Base-by-base conservation (phyloP, 2,888 invertebrate species). In the Macrophya annulata region DNA sequence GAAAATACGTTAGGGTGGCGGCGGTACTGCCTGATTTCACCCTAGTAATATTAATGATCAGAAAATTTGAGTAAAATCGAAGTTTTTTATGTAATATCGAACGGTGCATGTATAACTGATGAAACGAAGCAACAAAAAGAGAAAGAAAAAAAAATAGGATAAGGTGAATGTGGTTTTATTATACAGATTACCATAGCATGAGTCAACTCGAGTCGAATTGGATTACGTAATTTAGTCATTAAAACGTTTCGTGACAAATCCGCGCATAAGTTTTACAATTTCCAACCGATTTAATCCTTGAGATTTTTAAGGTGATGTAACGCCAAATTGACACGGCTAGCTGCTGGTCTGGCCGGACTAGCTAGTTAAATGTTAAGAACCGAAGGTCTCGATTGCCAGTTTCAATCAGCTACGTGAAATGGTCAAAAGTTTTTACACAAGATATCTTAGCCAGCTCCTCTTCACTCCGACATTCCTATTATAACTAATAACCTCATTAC, bases 191-290 rank as follows among this genome's bases (percentile, higher is more conserved):
- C 21, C 74, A 40, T 74, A 8, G 37, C 77, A 55, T 55, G 77
- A 77, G 12, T 77, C 55, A 77, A 55, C 37, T 25, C 12, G 45
- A 74, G 45, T 74, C 21, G 43, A 74, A 77, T 25, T 25, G n/a
- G 55, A 55, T 77, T 77, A 77, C 77, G 77, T 77, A 77, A 77
- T 77, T 77, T 77, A 37, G 77, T 77, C 77, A 55, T 77, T 77
- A 77, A 77, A 77, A 77, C 31, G 55, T 77, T 31, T 77, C 55
- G 51, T 51, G 77, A 77, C 77, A 77, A 77, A 77, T 77, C 31
- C 77, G 31, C n/a, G 31, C 51, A 15, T 25, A 77, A 55, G 55
- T 77, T 25, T 77, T 77, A 51, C 55, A 55, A 51, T 37, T 77
- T 77, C 77, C 55, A 51, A 55, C 51, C 55, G 55, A 77, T 48